Evolutionary conservation across 2,113 vertebrate genomes (phyloP), one percentile per base, ranked within the genome.

Genomic region (Hypomesus transpacificus): DNA sequence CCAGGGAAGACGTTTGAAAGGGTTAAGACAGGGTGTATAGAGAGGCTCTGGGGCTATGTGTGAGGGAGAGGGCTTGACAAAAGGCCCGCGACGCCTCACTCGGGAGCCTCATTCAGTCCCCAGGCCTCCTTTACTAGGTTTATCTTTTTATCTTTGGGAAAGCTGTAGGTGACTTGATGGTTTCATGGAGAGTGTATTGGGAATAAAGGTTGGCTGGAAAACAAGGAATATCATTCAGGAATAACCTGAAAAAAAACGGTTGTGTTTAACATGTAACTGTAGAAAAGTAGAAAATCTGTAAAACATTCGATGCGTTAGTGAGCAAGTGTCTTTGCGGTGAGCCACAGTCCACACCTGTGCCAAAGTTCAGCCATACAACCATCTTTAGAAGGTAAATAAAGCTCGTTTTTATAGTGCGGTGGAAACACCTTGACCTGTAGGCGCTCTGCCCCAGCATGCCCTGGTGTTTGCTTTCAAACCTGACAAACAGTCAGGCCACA

Each of bases 21-120:
- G 86, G 89, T 91, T 89, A 89, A 88, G 87, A 87, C 86, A 83
- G 83, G 85, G 84, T 89, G 86, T 87, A 86, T 82, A 82, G 80
- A 85, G 73, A 68, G 54, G 81, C 68, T 75, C 87, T 81, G 54
- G 81, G 66, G 77, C 87, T 81, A 84, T 82, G 82, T 85, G 78
- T 85, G 84, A 83, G 80, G 84, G 79, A 84, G 82, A 85, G 86
- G 83, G 80, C 85, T 58, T 85, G 85, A 89, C 87, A 89, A 89
- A 87, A 78, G 79, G 60, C 79, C 73, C 66, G 83, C 80, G 81
- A 75, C 80, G 84, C 79, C 82, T 74, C 82, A 85, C 85, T 85
- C 80, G 59, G 83, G 80, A 87, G 80, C 70, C 60, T 81, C 59
- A 81, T 88, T 87, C 84, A 87, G n/a, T 56, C 70, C 76, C 66